Conservation (phyloP, 2,113 vertebrate genomes). For the Cyprinodon brontotheroides region DNA sequence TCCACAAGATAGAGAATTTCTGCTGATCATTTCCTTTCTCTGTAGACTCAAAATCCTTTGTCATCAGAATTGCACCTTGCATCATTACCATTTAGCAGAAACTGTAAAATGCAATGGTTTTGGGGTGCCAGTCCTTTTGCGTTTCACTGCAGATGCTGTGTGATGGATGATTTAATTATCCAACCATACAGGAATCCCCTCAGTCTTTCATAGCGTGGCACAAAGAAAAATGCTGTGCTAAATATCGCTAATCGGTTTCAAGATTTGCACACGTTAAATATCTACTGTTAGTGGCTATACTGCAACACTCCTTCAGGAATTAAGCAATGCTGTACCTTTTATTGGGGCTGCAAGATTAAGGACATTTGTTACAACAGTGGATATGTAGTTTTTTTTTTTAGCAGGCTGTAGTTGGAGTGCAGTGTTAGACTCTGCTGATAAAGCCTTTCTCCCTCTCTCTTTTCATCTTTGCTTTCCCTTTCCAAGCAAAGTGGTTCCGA, state of each 20-base stretch:
- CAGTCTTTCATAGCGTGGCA: constrained; percentile 48
- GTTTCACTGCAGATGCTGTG: constrained; percentile 31
- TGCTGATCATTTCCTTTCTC: constrained; percentile 53
- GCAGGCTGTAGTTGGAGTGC: constrained; percentile 38
- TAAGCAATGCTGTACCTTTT: constrained; percentile 44
- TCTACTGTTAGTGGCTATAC: constrained; percentile 58
- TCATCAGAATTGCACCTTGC: constrained; percentile 50
- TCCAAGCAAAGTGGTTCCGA: constrained; percentile 65
- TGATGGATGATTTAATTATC: constrained; percentile 76
- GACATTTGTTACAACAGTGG: constrained; percentile 57
- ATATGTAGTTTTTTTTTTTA: constrained; percentile 48
- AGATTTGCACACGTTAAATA: constrained; percentile 65
- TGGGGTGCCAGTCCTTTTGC: constrained; percentile 35
- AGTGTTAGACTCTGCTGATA: constrained; percentile 41
- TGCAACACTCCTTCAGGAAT: constrained; percentile 15
- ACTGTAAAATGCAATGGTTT: constrained; percentile 44
- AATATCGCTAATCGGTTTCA: constrained; percentile 65
- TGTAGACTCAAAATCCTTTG: constrained; percentile 26
- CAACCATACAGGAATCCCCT: constrained; percentile 56
- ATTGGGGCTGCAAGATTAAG: constrained; percentile 17
- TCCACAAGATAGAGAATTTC: constrained; percentile 28
- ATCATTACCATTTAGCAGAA: constrained; percentile 41
- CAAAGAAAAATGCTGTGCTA: constrained; percentile 52
- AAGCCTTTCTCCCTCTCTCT: constrained; percentile 19
- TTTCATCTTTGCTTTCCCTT: constrained; percentile 41